A percentile compares a stretch with the other conserved stretches of the same genome.
These are phyloP conservation scores for Catocala sponsa DNA, from an alignment of 2,888 invertebrate species.

Conservation along the genomic window DNA sequence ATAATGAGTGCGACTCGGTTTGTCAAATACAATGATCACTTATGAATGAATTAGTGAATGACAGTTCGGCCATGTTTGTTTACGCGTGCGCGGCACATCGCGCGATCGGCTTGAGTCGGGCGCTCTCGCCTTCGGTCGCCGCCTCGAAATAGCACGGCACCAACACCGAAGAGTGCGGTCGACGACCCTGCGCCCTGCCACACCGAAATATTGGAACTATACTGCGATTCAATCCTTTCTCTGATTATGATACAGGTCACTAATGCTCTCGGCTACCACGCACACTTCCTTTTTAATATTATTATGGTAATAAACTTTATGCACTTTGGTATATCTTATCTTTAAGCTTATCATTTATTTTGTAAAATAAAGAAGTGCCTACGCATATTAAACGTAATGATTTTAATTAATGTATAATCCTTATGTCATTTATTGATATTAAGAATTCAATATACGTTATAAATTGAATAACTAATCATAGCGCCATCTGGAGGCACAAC, in stretches of 20 bases:
- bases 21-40: conserved; percentile 81
- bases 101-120: conserved; percentile 74
- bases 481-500: conserved; percentile 37
- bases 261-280: conserved; percentile 47
- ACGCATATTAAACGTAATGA: neutral
- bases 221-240: conserved; percentile 75
- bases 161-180: conserved; percentile 82
- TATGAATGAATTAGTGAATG: conserved; percentile 88
- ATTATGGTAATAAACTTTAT: conserved; percentile 19
- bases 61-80: conserved; percentile 86
- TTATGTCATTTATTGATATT: conserved; percentile 8
- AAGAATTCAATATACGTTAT: neutral
- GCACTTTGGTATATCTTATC: neutral
- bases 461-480: conserved; percentile 25
- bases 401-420: conserved; percentile 1
- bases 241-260: conserved; percentile 66
- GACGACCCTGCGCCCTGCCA: conserved; percentile 82
- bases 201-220: conserved; percentile 84
- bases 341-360: neutral
- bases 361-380: conserved; percentile 2
- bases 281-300: conserved; percentile 40
- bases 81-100: conserved; percentile 78
- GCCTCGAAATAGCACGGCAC: conserved; percentile 85
- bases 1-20: conserved; percentile 74
- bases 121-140: conserved; percentile 72